Evolutionary conservation across 1,140 invertebrate species (phyloP).

Genomic region (Penaeus indicus): DNA sequence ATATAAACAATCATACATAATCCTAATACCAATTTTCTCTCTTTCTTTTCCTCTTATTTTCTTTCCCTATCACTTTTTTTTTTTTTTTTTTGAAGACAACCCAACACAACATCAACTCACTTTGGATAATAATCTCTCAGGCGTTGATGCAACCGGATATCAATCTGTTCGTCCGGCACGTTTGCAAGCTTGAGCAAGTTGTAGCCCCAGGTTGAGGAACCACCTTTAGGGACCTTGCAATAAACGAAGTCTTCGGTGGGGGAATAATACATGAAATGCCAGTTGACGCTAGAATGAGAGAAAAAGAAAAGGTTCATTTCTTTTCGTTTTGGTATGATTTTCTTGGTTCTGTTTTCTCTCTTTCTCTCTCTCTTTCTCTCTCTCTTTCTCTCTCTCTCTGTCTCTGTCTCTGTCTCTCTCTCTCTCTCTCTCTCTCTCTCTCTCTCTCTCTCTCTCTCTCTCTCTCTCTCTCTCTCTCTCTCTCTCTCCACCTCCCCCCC

Average conservation of each 20-base stretch:
- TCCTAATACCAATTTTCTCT: too few relatives aligned
- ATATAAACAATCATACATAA: too few relatives aligned
- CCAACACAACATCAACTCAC: constrained; percentile 5
- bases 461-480: background rate
- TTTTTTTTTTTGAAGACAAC: background rate
- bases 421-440: background rate
- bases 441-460: background rate
- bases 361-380: too few relatives aligned
- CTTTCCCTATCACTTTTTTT: background rate
- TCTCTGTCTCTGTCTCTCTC: background rate
- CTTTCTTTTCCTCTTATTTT: background rate
- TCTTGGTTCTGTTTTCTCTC: background rate
- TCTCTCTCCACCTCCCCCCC: background rate
- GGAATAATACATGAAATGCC: constrained; percentile 59
- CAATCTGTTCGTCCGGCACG: constrained; percentile 29
- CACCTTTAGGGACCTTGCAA: constrained; percentile 64
- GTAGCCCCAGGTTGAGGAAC: constrained; percentile 62
- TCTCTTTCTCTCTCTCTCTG: too few relatives aligned
- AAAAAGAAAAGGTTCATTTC: background rate
- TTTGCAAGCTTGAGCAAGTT: constrained; percentile 56
- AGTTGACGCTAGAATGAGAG: constrained; percentile 50
- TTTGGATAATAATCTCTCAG: constrained; percentile 50
- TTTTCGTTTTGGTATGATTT: background rate
- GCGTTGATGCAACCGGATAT: constrained; percentile 26
- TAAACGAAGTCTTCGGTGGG: constrained; percentile 58